Percentiles rank a stretch among this genome's conserved stretches.
Evolutionary conservation across 2,113 vertebrate genomes (phyloP).

Genomic region (Toxotes jaculatrix): DNA sequence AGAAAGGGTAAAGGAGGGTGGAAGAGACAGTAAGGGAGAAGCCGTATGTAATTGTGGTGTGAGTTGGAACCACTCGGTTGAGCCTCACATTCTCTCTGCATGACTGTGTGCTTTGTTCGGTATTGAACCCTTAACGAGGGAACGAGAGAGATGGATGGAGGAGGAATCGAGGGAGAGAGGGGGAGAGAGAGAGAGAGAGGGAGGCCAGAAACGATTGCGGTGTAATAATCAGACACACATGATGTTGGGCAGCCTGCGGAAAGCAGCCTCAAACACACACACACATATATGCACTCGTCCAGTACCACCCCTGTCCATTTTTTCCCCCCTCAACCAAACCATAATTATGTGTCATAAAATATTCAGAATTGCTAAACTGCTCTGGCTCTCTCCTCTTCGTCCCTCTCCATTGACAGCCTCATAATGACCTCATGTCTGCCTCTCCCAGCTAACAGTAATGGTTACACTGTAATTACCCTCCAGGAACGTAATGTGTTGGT

Average conservation of each 20-base stretch:
- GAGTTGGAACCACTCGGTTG: conserved; percentile 58
- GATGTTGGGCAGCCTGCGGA: conserved; percentile 60
- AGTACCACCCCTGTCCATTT: conserved; percentile 61
- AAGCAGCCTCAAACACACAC: conserved; percentile 39
- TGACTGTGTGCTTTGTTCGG: conserved; percentile 79
- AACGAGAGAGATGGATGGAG: conserved; percentile 67
- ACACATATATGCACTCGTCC: conserved; percentile 39
- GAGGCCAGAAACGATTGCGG: conserved; percentile 74
- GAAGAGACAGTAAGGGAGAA: conserved; percentile 66
- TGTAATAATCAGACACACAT: conserved; percentile 80
- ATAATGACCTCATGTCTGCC: conserved; percentile 83
- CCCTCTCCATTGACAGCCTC: conserved; percentile 73
- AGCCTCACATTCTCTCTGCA: conserved; percentile 75
- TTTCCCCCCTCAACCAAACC: conserved; percentile 63
- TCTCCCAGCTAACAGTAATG: conserved; percentile 72
- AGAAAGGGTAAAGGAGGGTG: conserved; percentile 43
- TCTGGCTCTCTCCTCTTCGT: conserved; percentile 73
- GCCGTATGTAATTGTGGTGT: conserved; percentile 74
- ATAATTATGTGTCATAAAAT: conserved; percentile 83
- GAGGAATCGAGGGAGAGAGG: conserved; percentile 43
- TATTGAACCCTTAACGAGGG: conserved; percentile 63
- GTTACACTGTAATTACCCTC: conserved; percentile 80
- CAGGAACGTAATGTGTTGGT: conserved; percentile 79
- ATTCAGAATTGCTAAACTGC: conserved; percentile 81
- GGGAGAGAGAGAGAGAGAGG: conserved; percentile 21